Evolutionary conservation across 2,113 vertebrate genomes (phyloP).

Genomic region (Chlorocebus sabaeus): DNA sequence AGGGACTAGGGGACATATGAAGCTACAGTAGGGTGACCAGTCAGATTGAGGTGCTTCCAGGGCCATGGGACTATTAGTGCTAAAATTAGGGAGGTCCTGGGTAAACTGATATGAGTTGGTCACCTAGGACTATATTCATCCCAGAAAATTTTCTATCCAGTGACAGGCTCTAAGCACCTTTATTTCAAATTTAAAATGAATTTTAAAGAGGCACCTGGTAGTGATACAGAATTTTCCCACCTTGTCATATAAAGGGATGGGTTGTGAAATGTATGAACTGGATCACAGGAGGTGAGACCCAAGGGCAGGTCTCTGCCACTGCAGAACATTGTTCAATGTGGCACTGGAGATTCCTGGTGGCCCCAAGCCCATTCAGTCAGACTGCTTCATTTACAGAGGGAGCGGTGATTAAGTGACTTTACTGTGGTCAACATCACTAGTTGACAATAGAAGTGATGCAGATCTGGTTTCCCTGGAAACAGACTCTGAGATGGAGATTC

Average conservation of each 20-base stretch:
- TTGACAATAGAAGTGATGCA: constrained; percentile 52
- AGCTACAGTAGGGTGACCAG: background rate
- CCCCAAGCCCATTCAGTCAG: background rate
- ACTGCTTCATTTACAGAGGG: constrained; percentile 25
- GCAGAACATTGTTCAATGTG: background rate
- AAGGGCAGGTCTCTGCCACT: background rate
- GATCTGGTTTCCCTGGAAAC: constrained; percentile 68
- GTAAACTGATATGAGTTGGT: background rate
- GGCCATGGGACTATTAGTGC: background rate
- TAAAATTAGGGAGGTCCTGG: background rate
- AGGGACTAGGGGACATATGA: background rate
- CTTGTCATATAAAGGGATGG: background rate
- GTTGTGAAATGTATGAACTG: background rate
- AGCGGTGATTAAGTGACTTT: constrained; percentile 48
- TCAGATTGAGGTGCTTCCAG: background rate
- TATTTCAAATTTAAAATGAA: background rate
- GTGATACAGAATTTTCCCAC: background rate
- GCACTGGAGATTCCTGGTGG: background rate
- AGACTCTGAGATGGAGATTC: constrained; percentile 41
- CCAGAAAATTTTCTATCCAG: background rate
- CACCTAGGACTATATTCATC: background rate
- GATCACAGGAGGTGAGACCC: background rate
- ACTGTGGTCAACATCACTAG: constrained; percentile 52
- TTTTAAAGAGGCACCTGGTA: background rate
- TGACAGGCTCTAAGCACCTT: background rate